A percentile compares a stretch with the other conserved stretches of the same genome.
Conservation (phyloP, 2,888 invertebrate genomes). For the Hedychridium roseum region DNA sequence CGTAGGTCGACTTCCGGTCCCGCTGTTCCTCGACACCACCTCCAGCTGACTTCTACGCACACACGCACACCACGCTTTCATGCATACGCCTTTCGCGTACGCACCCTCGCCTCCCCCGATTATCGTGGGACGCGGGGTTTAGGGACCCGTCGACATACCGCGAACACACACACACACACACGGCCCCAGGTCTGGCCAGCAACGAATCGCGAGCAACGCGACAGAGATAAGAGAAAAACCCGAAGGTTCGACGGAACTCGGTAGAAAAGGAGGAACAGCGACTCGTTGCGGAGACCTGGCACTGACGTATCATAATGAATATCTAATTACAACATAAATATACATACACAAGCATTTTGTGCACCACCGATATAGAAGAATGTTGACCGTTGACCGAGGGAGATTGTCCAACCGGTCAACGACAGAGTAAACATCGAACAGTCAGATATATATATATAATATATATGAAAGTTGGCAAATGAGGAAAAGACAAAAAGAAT, state of each 20-base stretch:
- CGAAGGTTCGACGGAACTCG: no score
- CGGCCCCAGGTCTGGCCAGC: no score
- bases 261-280: no score
- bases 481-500: slow-evolving; percentile 47
- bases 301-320: slow-evolving; percentile 50
- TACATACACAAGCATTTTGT: slow-evolving; percentile 64
- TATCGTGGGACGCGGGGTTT: slow-evolving; percentile 12
- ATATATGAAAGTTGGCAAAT: slow-evolving; percentile 53
- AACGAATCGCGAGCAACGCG: no score
- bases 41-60: slow-evolving; percentile 63
- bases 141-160: slow-evolving; percentile 51
- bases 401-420: slow-evolving; percentile 50
- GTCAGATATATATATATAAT: slow-evolving; percentile 40
- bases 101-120: slow-evolving; percentile 28
- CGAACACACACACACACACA: slow-evolving; percentile 55
- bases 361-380: slow-evolving; percentile 57
- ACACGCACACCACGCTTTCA: slow-evolving; percentile 56
- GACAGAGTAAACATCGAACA: slow-evolving; percentile 58
- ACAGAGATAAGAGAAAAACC: no score
- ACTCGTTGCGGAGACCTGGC: slow-evolving; percentile 48
- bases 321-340: slow-evolving; percentile 63
- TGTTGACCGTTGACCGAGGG: slow-evolving; percentile 28
- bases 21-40: slow-evolving; percentile 59
- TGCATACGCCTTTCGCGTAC: slow-evolving; percentile 53
- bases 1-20: slow-evolving; percentile 53